Evolutionary conservation across 1,140 invertebrate species (phyloP).

Genomic region (Drosophila rufa): DNA sequence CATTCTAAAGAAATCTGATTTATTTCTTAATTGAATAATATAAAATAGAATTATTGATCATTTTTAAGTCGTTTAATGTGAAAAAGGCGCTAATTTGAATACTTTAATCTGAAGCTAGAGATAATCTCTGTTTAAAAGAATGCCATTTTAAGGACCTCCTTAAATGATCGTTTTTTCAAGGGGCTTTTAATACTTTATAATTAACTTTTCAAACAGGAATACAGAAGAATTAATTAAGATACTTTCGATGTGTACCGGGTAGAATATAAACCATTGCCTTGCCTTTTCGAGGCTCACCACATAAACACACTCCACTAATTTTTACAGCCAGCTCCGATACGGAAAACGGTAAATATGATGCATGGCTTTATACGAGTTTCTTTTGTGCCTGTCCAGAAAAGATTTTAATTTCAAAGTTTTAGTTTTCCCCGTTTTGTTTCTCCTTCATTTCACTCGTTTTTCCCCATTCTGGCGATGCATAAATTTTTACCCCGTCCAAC

Average conservation of each 20-base stretch:
- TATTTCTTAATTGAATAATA: background rate
- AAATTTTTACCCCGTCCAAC: conserved; percentile 71
- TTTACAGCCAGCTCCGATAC: conserved; percentile 74
- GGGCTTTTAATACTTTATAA: no score
- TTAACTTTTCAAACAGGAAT: no score
- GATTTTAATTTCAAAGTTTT: conserved; percentile 77
- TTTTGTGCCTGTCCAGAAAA: conserved; percentile 46
- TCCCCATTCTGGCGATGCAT: conserved; percentile 55
- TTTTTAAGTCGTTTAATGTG: no score
- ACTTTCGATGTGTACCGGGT: background rate
- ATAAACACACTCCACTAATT: conserved; percentile 8
- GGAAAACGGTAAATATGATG: conserved; percentile 74
- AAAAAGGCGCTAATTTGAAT: no score
- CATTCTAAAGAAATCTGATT: background rate
- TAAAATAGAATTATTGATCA: no score
- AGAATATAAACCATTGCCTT: background rate
- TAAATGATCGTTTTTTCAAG: background rate
- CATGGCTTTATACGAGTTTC: conserved; percentile 7
- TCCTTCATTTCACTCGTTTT: conserved; percentile 4
- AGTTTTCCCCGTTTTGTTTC: conserved; percentile 14
- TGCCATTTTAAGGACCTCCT: no score
- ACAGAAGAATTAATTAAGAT: background rate
- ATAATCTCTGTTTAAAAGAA: no score
- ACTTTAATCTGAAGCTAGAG: no score
- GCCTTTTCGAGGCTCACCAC: background rate